Evolutionary conservation across 2,113 vertebrate genomes (phyloP).

Genomic region (Pristiophorus japonicus): DNA sequence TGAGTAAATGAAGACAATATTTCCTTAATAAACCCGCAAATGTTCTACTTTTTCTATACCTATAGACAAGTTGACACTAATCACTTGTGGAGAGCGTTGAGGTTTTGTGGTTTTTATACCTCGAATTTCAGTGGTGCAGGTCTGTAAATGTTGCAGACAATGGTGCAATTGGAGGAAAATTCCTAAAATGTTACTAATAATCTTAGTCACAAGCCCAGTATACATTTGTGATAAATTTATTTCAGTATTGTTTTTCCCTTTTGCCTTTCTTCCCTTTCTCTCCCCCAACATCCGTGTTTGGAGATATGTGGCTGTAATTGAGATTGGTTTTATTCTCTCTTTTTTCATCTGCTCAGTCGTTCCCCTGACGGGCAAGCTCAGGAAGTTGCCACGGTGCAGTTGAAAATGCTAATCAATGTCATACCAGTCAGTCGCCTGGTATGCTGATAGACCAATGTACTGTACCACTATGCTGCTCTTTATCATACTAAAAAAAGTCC

Average conservation of each 20-base stretch:
- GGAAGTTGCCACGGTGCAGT: background rate
- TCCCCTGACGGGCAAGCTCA: background rate
- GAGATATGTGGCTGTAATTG: background rate
- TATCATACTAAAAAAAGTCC: background rate
- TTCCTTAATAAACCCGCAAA: background rate
- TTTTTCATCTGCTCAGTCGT: background rate
- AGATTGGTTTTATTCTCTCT: background rate
- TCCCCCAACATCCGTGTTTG: background rate
- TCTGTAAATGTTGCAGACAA: background rate
- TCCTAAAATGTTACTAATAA: background rate
- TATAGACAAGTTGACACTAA: background rate
- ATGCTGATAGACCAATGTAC: background rate
- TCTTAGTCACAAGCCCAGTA: background rate
- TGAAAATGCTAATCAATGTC: background rate
- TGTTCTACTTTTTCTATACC: background rate
- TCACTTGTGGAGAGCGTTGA: background rate
- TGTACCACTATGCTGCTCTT: background rate
- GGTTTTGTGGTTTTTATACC: background rate
- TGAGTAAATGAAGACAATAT: background rate
- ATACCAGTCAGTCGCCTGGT: background rate
- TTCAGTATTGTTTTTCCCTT: background rate
- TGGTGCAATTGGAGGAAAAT: background rate
- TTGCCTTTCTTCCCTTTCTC: background rate
- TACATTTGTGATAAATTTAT: background rate
- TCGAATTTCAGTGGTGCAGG: background rate